Percentiles rank a stretch among this genome's conserved stretches.
These are phyloP conservation scores for Lucilia sericata DNA, from an alignment of 1,140 invertebrate genomes.

Conservation along the genomic window DNA sequence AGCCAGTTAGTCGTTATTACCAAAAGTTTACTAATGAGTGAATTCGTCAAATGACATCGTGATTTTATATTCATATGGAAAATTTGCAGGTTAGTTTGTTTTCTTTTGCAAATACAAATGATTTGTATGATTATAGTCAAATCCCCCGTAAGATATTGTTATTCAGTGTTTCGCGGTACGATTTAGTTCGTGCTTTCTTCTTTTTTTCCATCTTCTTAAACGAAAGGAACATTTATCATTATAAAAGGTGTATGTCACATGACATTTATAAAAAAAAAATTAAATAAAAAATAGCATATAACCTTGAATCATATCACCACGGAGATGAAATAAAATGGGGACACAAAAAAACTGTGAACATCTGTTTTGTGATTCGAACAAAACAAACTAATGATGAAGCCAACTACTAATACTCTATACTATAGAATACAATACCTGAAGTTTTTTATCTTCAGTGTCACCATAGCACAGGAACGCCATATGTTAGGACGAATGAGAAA, in stretches of 20 bases:
- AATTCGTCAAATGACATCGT: not conserved
- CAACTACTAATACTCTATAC: not conserved
- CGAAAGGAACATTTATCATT: conserved; percentile 14
- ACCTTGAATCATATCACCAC: not conserved
- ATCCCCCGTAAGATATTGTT: not conserved
- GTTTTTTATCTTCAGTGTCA: not conserved
- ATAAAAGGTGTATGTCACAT: conserved; percentile 20
- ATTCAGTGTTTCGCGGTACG: not conserved
- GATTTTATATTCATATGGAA: not conserved
- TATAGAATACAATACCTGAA: not conserved
- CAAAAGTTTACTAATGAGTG: conserved; percentile 4
- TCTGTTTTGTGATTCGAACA: conserved; percentile 11
- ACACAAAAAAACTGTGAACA: not conserved
- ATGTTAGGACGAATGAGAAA: not conserved
- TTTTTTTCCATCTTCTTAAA: not conserved
- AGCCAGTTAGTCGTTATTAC: not conserved
- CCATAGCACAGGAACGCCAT: no score
- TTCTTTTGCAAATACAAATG: not conserved
- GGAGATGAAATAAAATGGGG: not conserved
- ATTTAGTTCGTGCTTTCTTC: not conserved
- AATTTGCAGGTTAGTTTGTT: not conserved
- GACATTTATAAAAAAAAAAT: conserved; percentile 3
- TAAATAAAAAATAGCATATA: not conserved
- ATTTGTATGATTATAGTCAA: not conserved
- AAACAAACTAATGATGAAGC: conserved; percentile 24